Evolutionary conservation across 2,113 vertebrate species (phyloP), one percentile per base, ranked within the genome.

Genomic region (Poeciliopsis turrubarensis): DNA sequence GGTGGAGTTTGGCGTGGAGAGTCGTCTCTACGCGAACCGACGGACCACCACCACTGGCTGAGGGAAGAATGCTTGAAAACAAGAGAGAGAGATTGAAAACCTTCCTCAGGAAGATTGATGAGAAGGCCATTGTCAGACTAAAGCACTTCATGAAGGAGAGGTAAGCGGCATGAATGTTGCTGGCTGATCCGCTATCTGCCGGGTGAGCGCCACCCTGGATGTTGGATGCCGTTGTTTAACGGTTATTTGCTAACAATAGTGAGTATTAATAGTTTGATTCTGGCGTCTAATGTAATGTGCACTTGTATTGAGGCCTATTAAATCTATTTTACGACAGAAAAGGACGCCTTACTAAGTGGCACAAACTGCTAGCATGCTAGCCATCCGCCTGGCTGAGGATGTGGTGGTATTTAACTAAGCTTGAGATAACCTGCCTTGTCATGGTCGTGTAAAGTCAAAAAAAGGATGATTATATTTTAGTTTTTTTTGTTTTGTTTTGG

Each of bases 121-220:
- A 95, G 67, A 95, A 95, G 87, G 93, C 95, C 57, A 94, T 95
- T 10, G 91, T 93, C 70, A 87, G 86, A 81, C 89, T 95, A 86
- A 95, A 95, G 80, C 93, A 95, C 79, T 92, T 95, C 80, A 95
- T 95, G 94, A 95, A 92, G 65, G 95, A 95, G 81, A 94, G 95
- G 95, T 95, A 74, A 90, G 90, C 41, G 62, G 19, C 47, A 39
- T 64, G 83, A 70, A 61, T 67, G 76, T 39, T 63, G 78, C 27
- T 82, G 72, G 75, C 77, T 39, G 73, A 47, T 63, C 81, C 89
- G 89, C 80, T 91, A 89, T 79, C n/a, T 82, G 47, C 84, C 80
- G 70, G 83, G 79, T 11, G 77, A 81, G 76, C 88, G 78, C 37
- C 86, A 75, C 32, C 66, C 51, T 68, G 31, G 41, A 26, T 67